Percentiles rank a stretch among this genome's conserved stretches.
These are phyloP conservation scores for Callitettix versicolor DNA, from an alignment of 1,140 invertebrate species.

Conservation along the genomic window DNA sequence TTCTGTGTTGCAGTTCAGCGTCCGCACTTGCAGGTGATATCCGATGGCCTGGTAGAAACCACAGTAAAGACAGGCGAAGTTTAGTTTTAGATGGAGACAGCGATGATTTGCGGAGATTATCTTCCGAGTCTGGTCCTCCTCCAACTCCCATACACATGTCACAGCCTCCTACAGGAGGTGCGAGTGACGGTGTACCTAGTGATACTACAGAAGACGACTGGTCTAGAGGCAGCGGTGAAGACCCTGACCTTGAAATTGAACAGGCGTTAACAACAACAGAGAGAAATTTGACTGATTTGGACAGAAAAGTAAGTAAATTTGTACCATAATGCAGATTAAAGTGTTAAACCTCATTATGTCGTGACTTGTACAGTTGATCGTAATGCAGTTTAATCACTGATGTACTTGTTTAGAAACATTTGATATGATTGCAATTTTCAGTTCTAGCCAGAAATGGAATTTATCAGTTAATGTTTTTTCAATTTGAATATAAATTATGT, in stretches of 20 bases:
- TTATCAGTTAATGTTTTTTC: too few species aligned
- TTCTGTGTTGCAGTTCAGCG: conserved; percentile 10
- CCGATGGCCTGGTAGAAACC: conserved; percentile 2
- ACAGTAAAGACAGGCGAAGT: conserved; percentile 1
- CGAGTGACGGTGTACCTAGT: conserved; percentile 47
- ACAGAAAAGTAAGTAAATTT: conserved; percentile 47
- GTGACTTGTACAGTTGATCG: too few species aligned
- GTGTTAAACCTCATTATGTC: too few species aligned
- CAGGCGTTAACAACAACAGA: conserved; percentile 8
- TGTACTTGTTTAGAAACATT: too few species aligned
- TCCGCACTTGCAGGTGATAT: neutral
- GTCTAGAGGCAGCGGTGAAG: conserved; percentile 50
- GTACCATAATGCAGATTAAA: too few species aligned
- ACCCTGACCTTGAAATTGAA: conserved; percentile 37
- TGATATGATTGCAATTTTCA: too few species aligned
- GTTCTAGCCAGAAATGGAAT: too few species aligned
- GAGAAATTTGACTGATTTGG: conserved; percentile 43
- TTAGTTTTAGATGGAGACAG: neutral
- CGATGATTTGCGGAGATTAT: neutral
- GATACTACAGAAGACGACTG: conserved; percentile 56
- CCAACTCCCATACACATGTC: neutral
- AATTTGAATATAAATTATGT: too few species aligned
- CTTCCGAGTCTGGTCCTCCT: neutral
- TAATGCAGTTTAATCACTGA: too few species aligned
- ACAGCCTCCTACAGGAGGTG: conserved; percentile 28